Evolutionary conservation across 2,888 invertebrate species (phyloP), one percentile per base, ranked within the genome.

Genomic region (Temnothorax ravouxi): DNA sequence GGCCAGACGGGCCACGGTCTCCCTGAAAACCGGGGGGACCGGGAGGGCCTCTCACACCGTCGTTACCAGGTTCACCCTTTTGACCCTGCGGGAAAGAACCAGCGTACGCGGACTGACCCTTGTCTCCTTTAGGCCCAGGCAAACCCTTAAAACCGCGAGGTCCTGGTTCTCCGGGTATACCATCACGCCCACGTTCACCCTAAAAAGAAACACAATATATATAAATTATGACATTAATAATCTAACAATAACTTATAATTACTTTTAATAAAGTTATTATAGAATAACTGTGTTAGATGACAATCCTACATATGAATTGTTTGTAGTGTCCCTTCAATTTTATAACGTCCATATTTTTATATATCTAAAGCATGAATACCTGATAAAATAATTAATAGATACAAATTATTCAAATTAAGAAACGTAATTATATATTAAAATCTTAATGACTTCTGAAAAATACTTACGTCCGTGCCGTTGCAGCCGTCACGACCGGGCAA

Each of bases 401-500:
- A 21, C 15, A 52, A 64, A 25, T 64, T 38, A 25, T 41, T 0
- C 5, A 29, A 66, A 64, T 66, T 66, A 76, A 11, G 4, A 11
- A 56, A 59, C 8, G 2, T 29, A 61, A 61, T 74, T 38, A 29
- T 44, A 29, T 44, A 6, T 66, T n/a, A 56, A 25, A 1, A 77
- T 34, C 52, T 18, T 62, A 6, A 47, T n/a, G 9, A 21, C 6
- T 75, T 47, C 6, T 34, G 6, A 0, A 34, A 21, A 59, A 5
- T 72, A 95, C 96, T 96, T 96, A 98, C 98, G 95, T 98, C 98
- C 77, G 98, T 98, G 92, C 99, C 99, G 93, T 99, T 99, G 94
- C 99, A 99, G 13, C 99, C 99, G 94, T 99, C 99, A 91, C 97
- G 95, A 75, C 99, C 99, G 59, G 98, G 97, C 62, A 96, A 95